These are phyloP conservation scores for Darwinula stevensoni DNA, from an alignment of 2,888 invertebrate species.

Conservation along the genomic window DNA sequence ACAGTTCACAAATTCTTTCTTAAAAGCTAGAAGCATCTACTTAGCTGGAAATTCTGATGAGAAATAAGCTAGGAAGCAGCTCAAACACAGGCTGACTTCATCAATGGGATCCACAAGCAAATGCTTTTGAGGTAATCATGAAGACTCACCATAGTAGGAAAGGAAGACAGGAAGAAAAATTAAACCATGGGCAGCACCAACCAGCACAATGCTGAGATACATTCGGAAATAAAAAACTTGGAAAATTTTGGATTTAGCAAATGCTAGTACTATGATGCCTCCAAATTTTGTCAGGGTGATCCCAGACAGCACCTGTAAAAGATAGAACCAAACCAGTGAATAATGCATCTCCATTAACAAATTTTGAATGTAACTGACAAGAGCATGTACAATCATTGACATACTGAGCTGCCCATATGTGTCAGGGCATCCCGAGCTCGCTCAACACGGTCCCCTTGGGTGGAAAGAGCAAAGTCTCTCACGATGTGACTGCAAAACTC, in stretches of 20 bases:
- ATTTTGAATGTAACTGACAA: constrained; percentile 5
- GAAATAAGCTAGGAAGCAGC: too few species aligned
- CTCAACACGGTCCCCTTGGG: constrained; percentile 33
- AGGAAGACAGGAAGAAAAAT: constrained; percentile 90
- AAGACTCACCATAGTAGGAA: constrained; percentile 84
- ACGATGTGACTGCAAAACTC: constrained; percentile 96
- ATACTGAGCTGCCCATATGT: constrained; percentile 72
- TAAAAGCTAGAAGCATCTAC: too few species aligned
- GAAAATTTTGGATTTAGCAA: constrained; percentile 94
- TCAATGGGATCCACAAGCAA: too few species aligned
- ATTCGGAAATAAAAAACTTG: constrained; percentile 62
- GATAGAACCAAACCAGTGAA: neutral
- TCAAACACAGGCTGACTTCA: too few species aligned
- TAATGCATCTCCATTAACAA: constrained; percentile 2
- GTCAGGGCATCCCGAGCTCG: constrained; percentile 55
- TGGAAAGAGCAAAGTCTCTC: constrained; percentile 58
- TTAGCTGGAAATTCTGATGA: too few species aligned
- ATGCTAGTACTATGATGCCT: constrained; percentile 81
- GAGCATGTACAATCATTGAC: constrained; percentile 12
- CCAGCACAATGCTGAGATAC: constrained; percentile 88
- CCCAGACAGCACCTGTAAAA: constrained; percentile 40
- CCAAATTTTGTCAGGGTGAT: constrained; percentile 95
- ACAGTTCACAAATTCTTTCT: too few species aligned
- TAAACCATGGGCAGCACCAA: constrained; percentile 88
- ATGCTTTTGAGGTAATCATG: too few species aligned